A percentile compares a stretch with the other conserved stretches of the same genome.
Conservation (phyloP, 1,140 invertebrate genomes). For the Nymphalis io region DNA sequence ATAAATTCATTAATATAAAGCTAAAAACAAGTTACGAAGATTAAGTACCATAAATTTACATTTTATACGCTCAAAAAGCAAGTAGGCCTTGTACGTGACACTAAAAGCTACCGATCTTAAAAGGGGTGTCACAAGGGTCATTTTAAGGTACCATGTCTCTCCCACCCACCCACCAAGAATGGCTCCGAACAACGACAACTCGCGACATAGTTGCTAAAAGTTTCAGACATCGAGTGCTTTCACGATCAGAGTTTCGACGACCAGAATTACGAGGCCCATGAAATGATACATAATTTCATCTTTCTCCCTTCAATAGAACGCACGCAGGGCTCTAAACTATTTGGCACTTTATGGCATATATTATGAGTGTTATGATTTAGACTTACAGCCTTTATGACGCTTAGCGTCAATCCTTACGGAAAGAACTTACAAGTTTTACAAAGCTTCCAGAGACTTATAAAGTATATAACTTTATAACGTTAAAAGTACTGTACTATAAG, state of each 20-base stretch:
- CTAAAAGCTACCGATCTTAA: constrained; percentile 67
- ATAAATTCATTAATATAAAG: not conserved
- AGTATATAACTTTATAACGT: not conserved
- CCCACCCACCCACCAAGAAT: constrained; percentile 60
- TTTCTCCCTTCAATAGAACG: constrained; percentile 33
- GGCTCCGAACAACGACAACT: constrained; percentile 56
- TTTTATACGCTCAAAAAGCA: constrained; percentile 27
- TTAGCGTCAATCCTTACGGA: constrained; percentile 57
- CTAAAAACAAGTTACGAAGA: constrained; percentile 4
- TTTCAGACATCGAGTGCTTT: constrained; percentile 75
- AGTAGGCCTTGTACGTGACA: constrained; percentile 46
- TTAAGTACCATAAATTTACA: constrained; percentile 30
- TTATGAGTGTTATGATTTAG: constrained; percentile 60
- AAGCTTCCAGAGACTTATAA: not conserved
- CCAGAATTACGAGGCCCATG: constrained; percentile 47
- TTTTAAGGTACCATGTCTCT: constrained; percentile 58
- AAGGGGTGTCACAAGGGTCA: constrained; percentile 66
- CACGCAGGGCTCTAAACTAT: constrained; percentile 39
- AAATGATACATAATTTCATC: constrained; percentile 32
- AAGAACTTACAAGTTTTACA: constrained; percentile 45
- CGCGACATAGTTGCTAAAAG: constrained; percentile 74
- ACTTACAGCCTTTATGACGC: constrained; percentile 60
- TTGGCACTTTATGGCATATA: constrained; percentile 47
- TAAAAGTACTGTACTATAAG: not conserved
- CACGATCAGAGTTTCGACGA: constrained; percentile 53